phyloP scores from a whole-genome alignment of 23 tunicate species.

The Oikopleura dioica region DNA sequence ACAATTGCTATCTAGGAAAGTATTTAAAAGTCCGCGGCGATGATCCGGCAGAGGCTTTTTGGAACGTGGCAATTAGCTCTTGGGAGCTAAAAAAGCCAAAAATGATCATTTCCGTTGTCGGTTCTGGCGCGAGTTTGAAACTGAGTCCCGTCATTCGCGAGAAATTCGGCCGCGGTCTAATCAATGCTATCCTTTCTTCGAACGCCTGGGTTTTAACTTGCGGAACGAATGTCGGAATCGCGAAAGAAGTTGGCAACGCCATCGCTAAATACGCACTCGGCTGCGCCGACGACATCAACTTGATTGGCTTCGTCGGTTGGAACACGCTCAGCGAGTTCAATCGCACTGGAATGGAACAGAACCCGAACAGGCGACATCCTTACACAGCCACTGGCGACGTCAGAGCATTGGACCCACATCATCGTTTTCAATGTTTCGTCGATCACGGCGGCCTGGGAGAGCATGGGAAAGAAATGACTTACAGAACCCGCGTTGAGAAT shows the following conservation, averaged over 20 bases:
- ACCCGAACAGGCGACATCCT: background rate
- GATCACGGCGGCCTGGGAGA: background rate
- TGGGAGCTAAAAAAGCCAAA: background rate
- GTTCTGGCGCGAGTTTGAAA: background rate
- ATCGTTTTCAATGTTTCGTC: background rate
- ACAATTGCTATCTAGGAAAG: too few species aligned
- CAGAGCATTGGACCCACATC: background rate
- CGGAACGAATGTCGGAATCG: slow-evolving; percentile 60
- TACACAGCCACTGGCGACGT: background rate
- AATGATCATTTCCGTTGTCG: background rate
- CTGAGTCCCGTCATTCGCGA: background rate
- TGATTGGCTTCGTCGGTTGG: background rate
- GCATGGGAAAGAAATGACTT: background rate
- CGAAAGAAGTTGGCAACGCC: slow-evolving; percentile 81
- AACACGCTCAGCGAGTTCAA: background rate
- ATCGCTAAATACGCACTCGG: background rate
- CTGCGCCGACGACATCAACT: background rate
- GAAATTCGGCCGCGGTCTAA: background rate
- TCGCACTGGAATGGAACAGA: background rate
- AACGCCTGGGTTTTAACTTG: slow-evolving; percentile 81
- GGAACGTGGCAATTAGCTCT: background rate
- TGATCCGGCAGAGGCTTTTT: background rate
- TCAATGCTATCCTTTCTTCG: background rate
- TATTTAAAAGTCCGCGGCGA: background rate
- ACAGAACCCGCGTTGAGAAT: background rate